Evolutionary conservation across 2,888 invertebrate species (phyloP).

Genomic region (Apamea anceps): DNA sequence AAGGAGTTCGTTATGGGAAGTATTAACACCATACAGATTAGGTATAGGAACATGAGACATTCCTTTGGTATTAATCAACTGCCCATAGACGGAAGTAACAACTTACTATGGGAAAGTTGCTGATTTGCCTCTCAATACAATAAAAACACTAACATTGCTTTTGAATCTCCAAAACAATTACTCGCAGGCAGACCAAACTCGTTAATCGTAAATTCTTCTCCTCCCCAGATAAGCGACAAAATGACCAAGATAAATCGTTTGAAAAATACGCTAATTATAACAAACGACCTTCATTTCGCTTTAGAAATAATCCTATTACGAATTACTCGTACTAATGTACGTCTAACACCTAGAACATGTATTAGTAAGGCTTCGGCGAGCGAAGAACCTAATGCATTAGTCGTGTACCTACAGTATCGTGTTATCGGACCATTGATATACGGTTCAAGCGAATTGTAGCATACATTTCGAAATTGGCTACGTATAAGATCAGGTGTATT

Average conservation of each 20-base stretch:
- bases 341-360: slow-evolving; percentile 43
- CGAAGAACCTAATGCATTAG: slow-evolving; percentile 69
- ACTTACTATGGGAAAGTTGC: background rate
- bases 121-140: background rate
- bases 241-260: slow-evolving; percentile 29
- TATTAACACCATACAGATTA: background rate
- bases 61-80: background rate
- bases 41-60: background rate
- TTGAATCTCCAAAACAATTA: background rate
- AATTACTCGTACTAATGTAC: slow-evolving; percentile 45
- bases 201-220: background rate
- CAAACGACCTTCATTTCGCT: slow-evolving; percentile 41
- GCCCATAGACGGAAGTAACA: background rate
- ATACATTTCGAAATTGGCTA: slow-evolving; percentile 15
- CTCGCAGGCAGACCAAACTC: no score
- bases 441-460: slow-evolving; percentile 20
- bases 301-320: slow-evolving; percentile 63
- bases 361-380: slow-evolving; percentile 63
- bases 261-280: slow-evolving; percentile 37
- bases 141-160: background rate
- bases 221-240: slow-evolving; percentile 9
- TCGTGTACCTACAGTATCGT: slow-evolving; percentile 59
- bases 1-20: background rate
- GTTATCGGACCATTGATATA: slow-evolving; percentile 56
- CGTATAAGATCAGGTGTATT: slow-evolving; percentile 2